phyloP scores from a whole-genome alignment of 2,797 vertebrate species.

The Gadopsis bispinosus region DNA sequence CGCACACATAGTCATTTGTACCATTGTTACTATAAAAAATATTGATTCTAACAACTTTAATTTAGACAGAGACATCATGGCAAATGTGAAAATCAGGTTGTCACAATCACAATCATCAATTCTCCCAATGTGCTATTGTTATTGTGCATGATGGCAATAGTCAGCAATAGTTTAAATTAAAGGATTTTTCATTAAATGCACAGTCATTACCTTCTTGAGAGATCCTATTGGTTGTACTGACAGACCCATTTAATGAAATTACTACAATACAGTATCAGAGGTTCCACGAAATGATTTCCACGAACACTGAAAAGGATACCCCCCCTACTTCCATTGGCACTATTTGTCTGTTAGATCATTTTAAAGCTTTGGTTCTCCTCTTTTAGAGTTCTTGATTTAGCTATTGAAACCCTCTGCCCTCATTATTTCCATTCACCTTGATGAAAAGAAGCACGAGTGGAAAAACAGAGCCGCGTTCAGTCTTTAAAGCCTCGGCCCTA shows the following conservation, averaged over 20 bases:
- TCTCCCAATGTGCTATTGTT: not conserved
- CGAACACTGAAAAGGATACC: slow-evolving; percentile 42
- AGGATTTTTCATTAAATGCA: not conserved
- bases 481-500: slow-evolving; percentile 68
- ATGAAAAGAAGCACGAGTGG: slow-evolving; percentile 73
- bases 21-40: not conserved
- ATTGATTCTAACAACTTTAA: not conserved
- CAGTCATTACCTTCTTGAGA: not conserved
- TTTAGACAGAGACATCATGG: not conserved
- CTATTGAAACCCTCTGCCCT: slow-evolving; percentile 50
- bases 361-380: slow-evolving; percentile 52
- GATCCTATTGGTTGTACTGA: not conserved
- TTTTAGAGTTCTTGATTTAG: slow-evolving; percentile 68
- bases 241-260: not conserved
- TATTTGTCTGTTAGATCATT: slow-evolving; percentile 42
- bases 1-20: not conserved
- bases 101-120: not conserved
- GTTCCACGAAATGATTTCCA: slow-evolving; percentile 37
- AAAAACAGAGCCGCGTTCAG: slow-evolving; percentile 72
- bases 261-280: not conserved
- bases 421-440: slow-evolving; percentile 76
- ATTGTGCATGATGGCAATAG: not conserved
- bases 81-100: not conserved
- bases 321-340: slow-evolving; percentile 24
- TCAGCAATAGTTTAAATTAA: not conserved